A percentile compares a stretch with the other conserved stretches of the same genome.
Conservation (phyloP, 2,888 invertebrate species). For the Gymnocheta viridis region DNA sequence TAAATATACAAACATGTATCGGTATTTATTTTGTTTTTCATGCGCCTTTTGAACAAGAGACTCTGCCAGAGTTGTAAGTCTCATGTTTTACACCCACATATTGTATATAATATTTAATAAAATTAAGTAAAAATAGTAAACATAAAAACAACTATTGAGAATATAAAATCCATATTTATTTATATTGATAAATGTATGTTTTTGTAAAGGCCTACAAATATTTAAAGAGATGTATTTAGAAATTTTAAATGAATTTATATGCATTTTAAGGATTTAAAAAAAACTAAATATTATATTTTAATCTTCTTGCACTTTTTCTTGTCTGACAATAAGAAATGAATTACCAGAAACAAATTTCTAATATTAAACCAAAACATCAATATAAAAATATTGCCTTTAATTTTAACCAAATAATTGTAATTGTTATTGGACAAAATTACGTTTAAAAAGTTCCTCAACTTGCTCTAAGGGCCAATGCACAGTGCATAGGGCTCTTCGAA, state of each 20-base stretch:
- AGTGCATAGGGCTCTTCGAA: too few relatives aligned
- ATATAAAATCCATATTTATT: too few relatives aligned
- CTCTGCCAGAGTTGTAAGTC: neutral
- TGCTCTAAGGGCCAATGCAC: too few relatives aligned
- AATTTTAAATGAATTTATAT: conserved; percentile 41
- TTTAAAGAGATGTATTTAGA: conserved; percentile 37
- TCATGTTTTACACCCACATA: neutral
- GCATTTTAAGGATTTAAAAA: neutral
- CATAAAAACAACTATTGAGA: neutral
- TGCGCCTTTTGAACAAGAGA: neutral
- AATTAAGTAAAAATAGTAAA: neutral
- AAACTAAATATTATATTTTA: neutral
- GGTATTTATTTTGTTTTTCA: too few relatives aligned
- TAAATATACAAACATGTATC: too few relatives aligned
- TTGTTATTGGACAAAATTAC: too few relatives aligned
- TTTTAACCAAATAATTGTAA: neutral
- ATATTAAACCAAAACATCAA: neutral
- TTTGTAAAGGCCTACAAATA: conserved; percentile 11
- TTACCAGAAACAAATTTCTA: neutral
- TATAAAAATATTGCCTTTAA: neutral
- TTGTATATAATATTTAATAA: neutral
- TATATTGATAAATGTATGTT: neutral
- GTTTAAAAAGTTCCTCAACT: too few relatives aligned
- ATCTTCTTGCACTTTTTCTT: neutral
- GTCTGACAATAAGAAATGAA: neutral